phyloP scores from a whole-genome alignment of 2,888 invertebrate genomes.

The Clepsis dumicolana region DNA sequence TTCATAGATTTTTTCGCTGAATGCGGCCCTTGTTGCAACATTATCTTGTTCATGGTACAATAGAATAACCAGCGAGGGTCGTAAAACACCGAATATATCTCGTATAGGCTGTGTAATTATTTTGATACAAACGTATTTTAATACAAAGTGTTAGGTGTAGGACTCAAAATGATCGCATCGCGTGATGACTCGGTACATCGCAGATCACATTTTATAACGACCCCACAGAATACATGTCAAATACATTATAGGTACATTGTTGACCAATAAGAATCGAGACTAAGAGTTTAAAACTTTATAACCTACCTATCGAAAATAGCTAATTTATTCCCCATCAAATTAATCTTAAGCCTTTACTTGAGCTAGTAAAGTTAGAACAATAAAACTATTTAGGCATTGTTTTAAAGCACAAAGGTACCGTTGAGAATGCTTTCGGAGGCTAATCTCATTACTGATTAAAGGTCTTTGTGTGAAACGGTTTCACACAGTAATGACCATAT shows the following conservation, averaged over 20 bases:
- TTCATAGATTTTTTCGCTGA: slow-evolving; percentile 26
- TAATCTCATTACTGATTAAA: slow-evolving; percentile 68
- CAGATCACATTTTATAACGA: no score
- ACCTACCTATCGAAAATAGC: neutral
- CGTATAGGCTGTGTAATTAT: neutral
- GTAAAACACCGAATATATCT: slow-evolving; percentile 66
- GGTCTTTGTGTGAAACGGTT: slow-evolving; percentile 45
- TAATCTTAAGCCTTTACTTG: slow-evolving; percentile 43
- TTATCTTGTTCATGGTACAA: slow-evolving; percentile 69
- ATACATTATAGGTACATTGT: no score
- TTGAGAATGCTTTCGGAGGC: slow-evolving; percentile 62
- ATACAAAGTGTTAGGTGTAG: neutral
- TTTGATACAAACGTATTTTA: neutral
- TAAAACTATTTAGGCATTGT: slow-evolving; percentile 80
- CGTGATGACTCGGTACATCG: no score
- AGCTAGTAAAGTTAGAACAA: slow-evolving; percentile 69
- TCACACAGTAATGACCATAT: slow-evolving; percentile 5
- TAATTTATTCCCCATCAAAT: neutral
- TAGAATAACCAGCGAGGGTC: slow-evolving; percentile 73
- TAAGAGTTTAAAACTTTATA: neutral
- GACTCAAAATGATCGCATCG: no score
- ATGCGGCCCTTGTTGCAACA: slow-evolving; percentile 39
- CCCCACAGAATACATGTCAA: no score
- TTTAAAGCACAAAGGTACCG: slow-evolving; percentile 75
- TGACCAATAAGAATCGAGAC: no score